Evolutionary conservation across 2,797 vertebrate species (phyloP), one percentile per base, ranked within the genome.

Genomic region (Protosalanx chinensis): DNA sequence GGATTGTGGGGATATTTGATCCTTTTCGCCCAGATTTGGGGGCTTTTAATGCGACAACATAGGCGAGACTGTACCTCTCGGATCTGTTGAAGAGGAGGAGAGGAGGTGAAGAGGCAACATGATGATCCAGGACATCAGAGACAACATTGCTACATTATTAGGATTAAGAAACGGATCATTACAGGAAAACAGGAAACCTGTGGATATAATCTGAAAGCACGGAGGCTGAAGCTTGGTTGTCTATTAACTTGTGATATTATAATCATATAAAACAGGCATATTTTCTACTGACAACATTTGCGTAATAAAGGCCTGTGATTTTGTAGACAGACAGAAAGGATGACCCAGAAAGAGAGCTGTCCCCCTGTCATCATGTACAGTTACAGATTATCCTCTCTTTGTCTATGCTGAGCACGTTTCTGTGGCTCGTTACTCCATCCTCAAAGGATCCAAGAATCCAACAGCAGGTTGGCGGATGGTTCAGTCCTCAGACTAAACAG

Each of bases 331-430:
- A 59, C 5, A 68, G 71, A 73, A 72, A 79, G 64, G 20, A 49
- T 71, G 68, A 73, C 71, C 73, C 71, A 73, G 71, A 76, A 76
- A 76, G 67, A 10, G 57, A 51, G 65, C 71, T 76, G 57, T 8
- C 15, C 60, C 32, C 30, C n/a, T 60, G 68, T 57, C 64, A 63
- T 64, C 56, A 65, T 41, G 64, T 46, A 20, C 35, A 49, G 64
- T 30, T 13, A 30, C 15, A 65, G 41, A 67, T 51, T 15, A 64
- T 41, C 18, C 51, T 6, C 51, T n/a, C 56, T 37, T 58, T 23
- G 65, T 67, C 49, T 49, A 53, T 67, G 29, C 27, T 15, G 8
- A 56, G 49, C 65, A 49, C 65, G 65, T 53, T 67, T 53, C 15
- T 67, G 53, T 67, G 57, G 18, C n/a, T 59, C 8, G 23, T 41